phyloP scores from a whole-genome alignment of 2,797 vertebrate species.

The Sparidentex hasta region DNA sequence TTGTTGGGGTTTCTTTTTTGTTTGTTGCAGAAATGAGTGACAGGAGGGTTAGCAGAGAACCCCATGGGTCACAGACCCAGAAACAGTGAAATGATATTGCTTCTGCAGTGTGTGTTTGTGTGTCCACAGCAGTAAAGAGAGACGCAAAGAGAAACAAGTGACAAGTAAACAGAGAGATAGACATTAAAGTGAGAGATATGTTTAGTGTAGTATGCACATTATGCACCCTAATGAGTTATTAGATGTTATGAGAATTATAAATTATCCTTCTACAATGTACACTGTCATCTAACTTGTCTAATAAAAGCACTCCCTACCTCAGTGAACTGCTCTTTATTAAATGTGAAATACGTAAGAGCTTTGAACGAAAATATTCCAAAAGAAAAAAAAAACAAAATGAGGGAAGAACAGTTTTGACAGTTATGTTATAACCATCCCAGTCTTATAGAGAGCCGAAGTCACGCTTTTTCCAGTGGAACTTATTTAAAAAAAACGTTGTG shows the following conservation, averaged over 20 bases:
- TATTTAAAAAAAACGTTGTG: too few relatives aligned
- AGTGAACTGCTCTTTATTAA: not conserved
- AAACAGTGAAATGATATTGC: constrained; percentile 63
- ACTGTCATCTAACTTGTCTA: not conserved
- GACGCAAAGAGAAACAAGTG: constrained; percentile 4
- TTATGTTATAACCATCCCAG: too few relatives aligned
- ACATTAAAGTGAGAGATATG: not conserved
- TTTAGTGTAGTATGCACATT: not conserved
- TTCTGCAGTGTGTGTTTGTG: constrained; percentile 42
- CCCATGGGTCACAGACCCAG: constrained; percentile 64
- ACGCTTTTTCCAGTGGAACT: too few relatives aligned
- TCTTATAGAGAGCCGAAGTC: too few relatives aligned
- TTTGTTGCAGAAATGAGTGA: constrained; percentile 80
- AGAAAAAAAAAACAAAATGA: too few relatives aligned
- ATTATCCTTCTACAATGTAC: not conserved
- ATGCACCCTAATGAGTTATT: not conserved
- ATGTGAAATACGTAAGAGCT: too few relatives aligned
- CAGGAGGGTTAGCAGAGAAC: constrained; percentile 71
- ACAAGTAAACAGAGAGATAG: constrained; percentile 9
- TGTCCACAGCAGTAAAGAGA: constrained; percentile 14
- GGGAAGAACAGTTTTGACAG: too few relatives aligned
- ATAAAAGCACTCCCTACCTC: not conserved
- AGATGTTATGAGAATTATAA: not conserved
- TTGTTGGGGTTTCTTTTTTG: constrained; percentile 75
- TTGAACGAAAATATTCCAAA: too few relatives aligned